Conservation (phyloP, 1,140 invertebrate species). For the Drosophila simulans region DNA sequence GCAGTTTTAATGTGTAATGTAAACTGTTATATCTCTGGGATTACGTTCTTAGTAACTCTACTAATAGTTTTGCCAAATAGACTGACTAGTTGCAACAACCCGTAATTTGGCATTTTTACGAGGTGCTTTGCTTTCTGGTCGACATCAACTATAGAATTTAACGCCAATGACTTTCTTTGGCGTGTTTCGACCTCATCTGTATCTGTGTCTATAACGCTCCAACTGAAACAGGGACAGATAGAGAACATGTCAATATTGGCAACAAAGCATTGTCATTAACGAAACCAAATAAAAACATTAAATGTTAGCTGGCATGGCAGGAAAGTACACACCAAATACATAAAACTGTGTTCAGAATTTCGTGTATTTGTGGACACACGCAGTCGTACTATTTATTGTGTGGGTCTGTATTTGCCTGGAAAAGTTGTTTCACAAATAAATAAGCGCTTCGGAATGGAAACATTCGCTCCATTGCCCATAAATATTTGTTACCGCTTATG, state of each 20-base stretch:
- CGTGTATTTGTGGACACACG: conserved; percentile 55
- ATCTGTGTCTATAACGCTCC: neutral
- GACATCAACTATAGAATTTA: neutral
- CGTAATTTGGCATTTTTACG: neutral
- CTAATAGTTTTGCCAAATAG: no score
- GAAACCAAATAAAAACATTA: conserved; percentile 78
- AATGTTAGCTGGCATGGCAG: conserved; percentile 56
- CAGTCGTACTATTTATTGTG: conserved; percentile 38
- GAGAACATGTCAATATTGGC: conserved; percentile 64
- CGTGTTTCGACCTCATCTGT: neutral
- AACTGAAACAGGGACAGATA: conserved; percentile 32
- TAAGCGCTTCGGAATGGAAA: conserved; percentile 61
- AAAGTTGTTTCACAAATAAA: conserved; percentile 57
- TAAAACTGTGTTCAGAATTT: conserved; percentile 42
- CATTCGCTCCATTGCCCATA: conserved; percentile 60
- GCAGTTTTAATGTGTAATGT: no score
- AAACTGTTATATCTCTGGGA: no score
- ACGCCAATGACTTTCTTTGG: conserved; percentile 34
- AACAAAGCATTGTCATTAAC: conserved; percentile 59
- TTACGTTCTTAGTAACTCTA: no score
- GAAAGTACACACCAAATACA: conserved; percentile 36
- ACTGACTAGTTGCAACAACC: neutral
- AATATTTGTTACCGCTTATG: conserved; percentile 66
- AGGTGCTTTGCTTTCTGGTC: neutral
- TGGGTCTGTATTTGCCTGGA: conserved; percentile 39